Percentiles rank a stretch among this genome's conserved stretches.
phyloP scores from a whole-genome alignment of 2,113 vertebrate species.

The Burhinus oedicnemus region DNA sequence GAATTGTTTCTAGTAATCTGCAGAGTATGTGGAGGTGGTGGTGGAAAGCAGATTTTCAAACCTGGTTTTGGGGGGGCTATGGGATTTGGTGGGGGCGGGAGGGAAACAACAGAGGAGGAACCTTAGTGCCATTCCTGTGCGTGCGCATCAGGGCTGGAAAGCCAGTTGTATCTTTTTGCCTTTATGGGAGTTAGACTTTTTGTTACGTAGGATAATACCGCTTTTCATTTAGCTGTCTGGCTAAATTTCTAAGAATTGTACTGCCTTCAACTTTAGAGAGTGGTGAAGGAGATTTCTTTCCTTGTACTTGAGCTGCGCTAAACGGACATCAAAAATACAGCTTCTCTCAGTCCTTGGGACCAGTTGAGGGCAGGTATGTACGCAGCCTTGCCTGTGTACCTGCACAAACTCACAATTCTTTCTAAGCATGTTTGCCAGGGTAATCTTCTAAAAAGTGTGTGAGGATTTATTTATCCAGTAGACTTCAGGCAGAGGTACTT shows the following conservation, averaged over 20 bases:
- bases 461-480: background rate
- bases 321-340: background rate
- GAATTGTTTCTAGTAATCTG: background rate
- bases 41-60: background rate
- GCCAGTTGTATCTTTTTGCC: background rate
- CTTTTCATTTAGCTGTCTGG: background rate
- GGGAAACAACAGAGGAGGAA: background rate
- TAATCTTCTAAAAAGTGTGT: background rate
- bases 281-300: background rate
- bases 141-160: rapidly evolving
- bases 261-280: background rate
- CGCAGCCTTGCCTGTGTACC: background rate
- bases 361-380: background rate
- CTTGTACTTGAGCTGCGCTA: background rate
- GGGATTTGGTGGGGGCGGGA: background rate
- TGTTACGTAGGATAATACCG: rapidly evolving
- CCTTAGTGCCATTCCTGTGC: rapidly evolving
- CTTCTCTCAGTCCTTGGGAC: background rate
- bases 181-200: background rate
- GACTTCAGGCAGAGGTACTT: background rate
- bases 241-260: background rate
- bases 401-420: background rate
- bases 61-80: background rate
- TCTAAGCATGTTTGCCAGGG: background rate
- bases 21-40: background rate